These are phyloP conservation scores for Hylyphantes graminicola DNA, from an alignment of 1,140 invertebrate genomes.

Conservation along the genomic window DNA sequence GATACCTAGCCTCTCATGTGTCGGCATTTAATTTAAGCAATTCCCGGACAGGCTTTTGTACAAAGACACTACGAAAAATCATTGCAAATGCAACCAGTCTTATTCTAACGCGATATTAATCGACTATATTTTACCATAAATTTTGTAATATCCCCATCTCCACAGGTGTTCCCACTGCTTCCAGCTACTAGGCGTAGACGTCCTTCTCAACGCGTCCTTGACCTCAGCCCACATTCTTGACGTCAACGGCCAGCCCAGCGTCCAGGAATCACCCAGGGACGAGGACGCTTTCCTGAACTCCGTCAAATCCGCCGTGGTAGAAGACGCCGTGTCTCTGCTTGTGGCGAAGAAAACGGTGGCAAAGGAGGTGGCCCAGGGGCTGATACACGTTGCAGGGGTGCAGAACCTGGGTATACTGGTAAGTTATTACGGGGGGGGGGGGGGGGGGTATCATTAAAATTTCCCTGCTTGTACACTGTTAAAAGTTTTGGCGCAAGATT, in stretches of 20 bases:
- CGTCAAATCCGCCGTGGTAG: conserved; percentile 61
- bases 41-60: too few species aligned
- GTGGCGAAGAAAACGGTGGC: conserved; percentile 59
- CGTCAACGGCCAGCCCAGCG: conserved; percentile 63
- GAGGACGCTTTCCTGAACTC: conserved; percentile 57
- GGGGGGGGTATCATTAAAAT: too few species aligned
- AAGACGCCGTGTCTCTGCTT: conserved; percentile 63
- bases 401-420: conserved; percentile 63
- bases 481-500: too few species aligned
- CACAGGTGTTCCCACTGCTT: conserved; percentile 66
- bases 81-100: too few species aligned
- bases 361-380: conserved; percentile 60
- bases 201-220: conserved; percentile 65
- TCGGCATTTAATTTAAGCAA: too few species aligned
- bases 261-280: conserved; percentile 51
- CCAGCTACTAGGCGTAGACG: conserved; percentile 65
- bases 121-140: too few species aligned
- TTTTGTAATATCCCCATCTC: not conserved
- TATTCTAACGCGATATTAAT: too few species aligned
- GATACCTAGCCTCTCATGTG: too few species aligned
- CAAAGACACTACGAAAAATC: too few species aligned
- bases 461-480: too few species aligned
- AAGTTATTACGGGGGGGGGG: too few species aligned
- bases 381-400: conserved; percentile 51
- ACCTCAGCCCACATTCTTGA: conserved; percentile 65